phyloP scores from a whole-genome alignment of 2,113 vertebrate species.

The Perca flavescens region DNA sequence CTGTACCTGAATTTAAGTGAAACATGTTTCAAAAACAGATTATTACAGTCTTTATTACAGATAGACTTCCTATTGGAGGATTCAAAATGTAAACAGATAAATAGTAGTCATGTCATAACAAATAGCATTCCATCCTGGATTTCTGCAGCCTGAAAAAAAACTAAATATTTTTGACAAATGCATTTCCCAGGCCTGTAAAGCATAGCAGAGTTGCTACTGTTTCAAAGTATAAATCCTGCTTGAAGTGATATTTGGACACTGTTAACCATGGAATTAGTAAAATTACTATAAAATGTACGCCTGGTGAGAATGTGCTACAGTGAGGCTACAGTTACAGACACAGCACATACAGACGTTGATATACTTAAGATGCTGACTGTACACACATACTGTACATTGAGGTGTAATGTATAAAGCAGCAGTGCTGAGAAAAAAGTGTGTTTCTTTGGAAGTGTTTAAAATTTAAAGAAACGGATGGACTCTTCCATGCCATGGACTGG shows the following conservation, averaged over 20 bases:
- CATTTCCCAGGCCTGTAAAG: background rate
- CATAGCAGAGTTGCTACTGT: background rate
- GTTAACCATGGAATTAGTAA: slow-evolving; percentile 1
- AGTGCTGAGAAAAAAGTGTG: slow-evolving; percentile 55
- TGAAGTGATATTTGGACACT: background rate
- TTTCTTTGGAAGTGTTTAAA: slow-evolving; percentile 59
- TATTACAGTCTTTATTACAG: background rate
- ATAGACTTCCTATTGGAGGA: background rate
- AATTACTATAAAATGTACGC: background rate
- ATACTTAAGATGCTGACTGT: slow-evolving; percentile 4
- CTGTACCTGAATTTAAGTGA: background rate
- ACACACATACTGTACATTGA: slow-evolving; percentile 34
- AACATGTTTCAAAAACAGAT: slow-evolving; percentile 10
- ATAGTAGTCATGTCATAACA: slow-evolving; percentile 4
- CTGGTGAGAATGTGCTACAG: background rate
- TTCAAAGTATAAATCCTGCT: background rate
- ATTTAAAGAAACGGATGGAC: slow-evolving; percentile 40
- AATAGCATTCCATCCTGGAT: background rate
- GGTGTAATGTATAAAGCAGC: slow-evolving; percentile 36
- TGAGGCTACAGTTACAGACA: slow-evolving; percentile 11
- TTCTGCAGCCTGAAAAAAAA: background rate
- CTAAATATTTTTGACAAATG: background rate
- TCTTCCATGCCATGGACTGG: slow-evolving; percentile 43
- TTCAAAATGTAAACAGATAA: background rate
- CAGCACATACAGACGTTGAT: slow-evolving; percentile 11